These are phyloP conservation scores for Plodia interpunctella DNA, from an alignment of 1,140 invertebrate species.

Conservation along the genomic window DNA sequence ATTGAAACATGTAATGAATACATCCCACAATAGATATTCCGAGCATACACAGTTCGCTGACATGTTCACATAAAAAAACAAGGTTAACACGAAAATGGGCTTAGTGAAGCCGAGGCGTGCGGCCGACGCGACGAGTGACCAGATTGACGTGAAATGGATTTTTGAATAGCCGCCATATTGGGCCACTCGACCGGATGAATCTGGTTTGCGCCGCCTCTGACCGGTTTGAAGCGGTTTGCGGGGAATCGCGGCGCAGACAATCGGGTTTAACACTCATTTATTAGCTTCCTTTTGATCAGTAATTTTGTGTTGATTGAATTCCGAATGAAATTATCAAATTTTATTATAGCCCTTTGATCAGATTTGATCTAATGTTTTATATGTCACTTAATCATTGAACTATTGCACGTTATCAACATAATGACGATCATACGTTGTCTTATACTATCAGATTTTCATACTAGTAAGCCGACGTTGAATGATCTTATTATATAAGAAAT, in stretches of 20 bases:
- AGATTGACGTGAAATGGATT: constrained; percentile 63
- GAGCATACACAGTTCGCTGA: background rate
- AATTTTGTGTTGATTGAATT: constrained; percentile 17
- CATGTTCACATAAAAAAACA: background rate
- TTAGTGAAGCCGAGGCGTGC: constrained; percentile 8
- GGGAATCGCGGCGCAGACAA: constrained; percentile 14
- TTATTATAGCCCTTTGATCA: no score
- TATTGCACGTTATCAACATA: no score
- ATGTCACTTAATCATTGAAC: no score
- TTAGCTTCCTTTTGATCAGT: constrained; percentile 15
- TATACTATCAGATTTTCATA: no score
- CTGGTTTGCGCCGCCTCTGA: constrained; percentile 16
- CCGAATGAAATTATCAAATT: background rate
- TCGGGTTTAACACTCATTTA: constrained; percentile 10
- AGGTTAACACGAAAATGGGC: background rate
- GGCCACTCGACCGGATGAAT: constrained; percentile 28
- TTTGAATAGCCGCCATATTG: constrained; percentile 46
- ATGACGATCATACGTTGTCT: no score
- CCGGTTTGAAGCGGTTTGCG: constrained; percentile 17
- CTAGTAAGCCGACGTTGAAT: no score
- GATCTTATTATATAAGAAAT: no score
- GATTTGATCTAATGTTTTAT: no score
- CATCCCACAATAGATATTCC: no score
- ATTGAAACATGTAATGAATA: no score
- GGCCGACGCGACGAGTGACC: constrained; percentile 29